Base-by-base conservation (phyloP, 2,113 vertebrate genomes). In the Zosterops borbonicus region DNA sequence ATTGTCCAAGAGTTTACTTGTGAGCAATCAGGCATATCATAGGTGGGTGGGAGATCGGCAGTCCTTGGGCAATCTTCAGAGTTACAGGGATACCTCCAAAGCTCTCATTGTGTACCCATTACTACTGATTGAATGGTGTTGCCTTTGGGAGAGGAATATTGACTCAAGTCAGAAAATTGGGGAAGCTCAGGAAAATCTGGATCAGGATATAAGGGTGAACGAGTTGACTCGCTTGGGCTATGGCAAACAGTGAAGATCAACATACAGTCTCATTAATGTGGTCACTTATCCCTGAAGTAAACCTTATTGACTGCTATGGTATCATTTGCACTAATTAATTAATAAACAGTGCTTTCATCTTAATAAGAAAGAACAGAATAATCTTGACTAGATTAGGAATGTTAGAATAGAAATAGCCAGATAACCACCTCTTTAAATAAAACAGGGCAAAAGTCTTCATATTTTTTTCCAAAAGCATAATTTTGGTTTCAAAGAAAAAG, bases 111-210 rank as follows among this genome's bases (percentile, higher is more conserved):
- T 33, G 27, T 56, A 13, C n/a, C 5, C n/a, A 29, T 79, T 52
- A 16, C 20, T 19, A 44, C 25, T 29, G 20, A 20, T 4, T 1
- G 0, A 62, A 52, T 4, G 13, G 9, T 17, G 7, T 3, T 70
- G 33, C 56, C 35, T 87, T 56, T 49, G 58, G 6, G 87, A 83
- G 22, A 78, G 27, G 24, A 37, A 68, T 75, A 49, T 29, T 63
- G n/a, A 63, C 33, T 59, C 27, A 37, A 47, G 59, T 41, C 52
- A 80, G 47, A 81, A 87, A 64, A 62, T 0, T 62, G 14, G 22
- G 60, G 56, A 78, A 89, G 58, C 24, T 87, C 22, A 14, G 41
- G 44, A 82, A 59, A 79, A 55, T 17, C 52, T 67, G 59, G 9
- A 58, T 83, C 13, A 29, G 23, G 67, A 55, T 70, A 12, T 20